These are phyloP conservation scores for Ctenochaetus hawaiiensis DNA, from an alignment of 2,797 vertebrate species.

Conservation along the genomic window DNA sequence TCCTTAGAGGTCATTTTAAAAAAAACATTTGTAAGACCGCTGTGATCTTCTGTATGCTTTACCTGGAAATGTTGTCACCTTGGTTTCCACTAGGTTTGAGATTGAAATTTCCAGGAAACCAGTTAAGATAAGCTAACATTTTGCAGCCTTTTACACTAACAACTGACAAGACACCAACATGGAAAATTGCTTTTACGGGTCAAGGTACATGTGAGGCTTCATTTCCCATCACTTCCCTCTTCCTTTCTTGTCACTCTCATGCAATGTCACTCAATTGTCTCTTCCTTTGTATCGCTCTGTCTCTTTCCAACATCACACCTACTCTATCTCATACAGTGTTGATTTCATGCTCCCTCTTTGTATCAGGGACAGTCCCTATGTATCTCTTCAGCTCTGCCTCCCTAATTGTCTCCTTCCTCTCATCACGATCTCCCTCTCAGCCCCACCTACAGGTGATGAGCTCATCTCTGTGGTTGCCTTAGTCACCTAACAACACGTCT, in stretches of 20 bases:
- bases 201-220: not conserved
- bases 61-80: conserved; percentile 37
- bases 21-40: not conserved
- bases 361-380: conserved; percentile 21
- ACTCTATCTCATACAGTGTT: conserved; percentile 26
- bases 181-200: conserved; percentile 14
- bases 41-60: conserved; percentile 15
- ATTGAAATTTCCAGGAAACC: conserved; percentile 30
- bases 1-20: not conserved
- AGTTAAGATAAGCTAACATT: not conserved
- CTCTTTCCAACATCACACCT: conserved; percentile 37
- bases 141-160: not conserved
- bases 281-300: conserved; percentile 15
- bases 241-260: conserved; percentile 1
- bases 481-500: conserved; percentile 76
- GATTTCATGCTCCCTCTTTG: conserved; percentile 36
- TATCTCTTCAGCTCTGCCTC: conserved; percentile 37
- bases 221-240: not conserved
- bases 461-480: conserved; percentile 76
- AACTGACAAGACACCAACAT: not conserved
- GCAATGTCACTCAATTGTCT: conserved; percentile 35
- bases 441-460: conserved; percentile 78
- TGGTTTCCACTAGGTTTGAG: conserved; percentile 2
- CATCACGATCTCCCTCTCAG: conserved; percentile 54
- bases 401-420: conserved; percentile 40